Percentiles rank a stretch among this genome's conserved stretches.
These are phyloP conservation scores for Schizaphis graminum DNA, from an alignment of 2,888 invertebrate species.

Conservation along the genomic window DNA sequence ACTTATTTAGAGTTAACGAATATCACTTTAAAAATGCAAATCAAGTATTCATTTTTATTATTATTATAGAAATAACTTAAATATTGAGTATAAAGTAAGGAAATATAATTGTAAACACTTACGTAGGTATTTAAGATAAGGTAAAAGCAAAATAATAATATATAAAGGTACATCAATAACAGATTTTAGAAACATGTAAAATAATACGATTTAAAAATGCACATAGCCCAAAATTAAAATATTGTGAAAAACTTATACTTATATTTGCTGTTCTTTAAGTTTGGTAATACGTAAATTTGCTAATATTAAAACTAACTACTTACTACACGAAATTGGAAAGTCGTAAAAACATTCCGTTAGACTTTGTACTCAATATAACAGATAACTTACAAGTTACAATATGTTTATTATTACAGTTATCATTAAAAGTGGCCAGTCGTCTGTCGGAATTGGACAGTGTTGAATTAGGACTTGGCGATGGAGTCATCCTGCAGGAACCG, in stretches of 20 bases:
- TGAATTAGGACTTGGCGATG: slow-evolving; percentile 72
- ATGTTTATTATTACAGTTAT: slow-evolving; percentile 12
- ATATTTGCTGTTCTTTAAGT: neutral
- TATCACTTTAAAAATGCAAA: slow-evolving; percentile 21
- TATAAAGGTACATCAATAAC: neutral
- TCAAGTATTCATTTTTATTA: slow-evolving; percentile 47
- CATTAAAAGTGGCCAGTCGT: neutral
- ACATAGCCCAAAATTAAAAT: neutral
- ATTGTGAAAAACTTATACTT: neutral
- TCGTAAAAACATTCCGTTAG: neutral
- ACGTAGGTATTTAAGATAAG: neutral
- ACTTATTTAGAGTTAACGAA: slow-evolving; percentile 31
- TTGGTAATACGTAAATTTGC: neutral
- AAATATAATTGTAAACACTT: neutral
- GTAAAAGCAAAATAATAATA: neutral
- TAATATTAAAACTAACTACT: neutral
- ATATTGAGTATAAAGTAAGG: neutral
- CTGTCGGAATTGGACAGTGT: neutral
- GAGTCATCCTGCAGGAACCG: neutral
- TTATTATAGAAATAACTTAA: neutral
- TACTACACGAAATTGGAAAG: neutral
- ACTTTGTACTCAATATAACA: neutral
- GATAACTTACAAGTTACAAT: no score
- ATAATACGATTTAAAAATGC: neutral
- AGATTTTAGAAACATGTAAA: neutral